Evolutionary conservation across 2,113 vertebrate species (phyloP).

Genomic region (Tragelaphus imberbis): DNA sequence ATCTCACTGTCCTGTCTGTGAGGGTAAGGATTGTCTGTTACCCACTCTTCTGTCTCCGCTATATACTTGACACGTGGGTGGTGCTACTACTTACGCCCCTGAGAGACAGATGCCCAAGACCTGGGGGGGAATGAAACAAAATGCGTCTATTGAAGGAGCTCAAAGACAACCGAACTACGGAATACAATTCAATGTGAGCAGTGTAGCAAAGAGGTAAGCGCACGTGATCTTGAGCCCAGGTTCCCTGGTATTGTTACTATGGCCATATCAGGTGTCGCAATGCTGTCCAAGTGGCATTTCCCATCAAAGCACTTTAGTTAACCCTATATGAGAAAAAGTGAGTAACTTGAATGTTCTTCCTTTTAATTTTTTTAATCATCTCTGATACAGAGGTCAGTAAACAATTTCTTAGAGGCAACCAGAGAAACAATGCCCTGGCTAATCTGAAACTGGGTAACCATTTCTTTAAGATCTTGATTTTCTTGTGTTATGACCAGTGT

Average conservation of each 20-base stretch:
- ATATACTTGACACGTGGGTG: rapidly evolving
- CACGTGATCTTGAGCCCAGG: background rate
- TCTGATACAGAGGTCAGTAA: background rate
- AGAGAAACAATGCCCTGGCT: background rate
- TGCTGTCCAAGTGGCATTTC: background rate
- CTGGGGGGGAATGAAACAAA: background rate
- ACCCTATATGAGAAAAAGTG: background rate
- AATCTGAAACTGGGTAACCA: background rate
- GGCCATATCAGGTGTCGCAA: background rate
- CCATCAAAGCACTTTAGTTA: background rate
- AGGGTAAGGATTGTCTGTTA: background rate
- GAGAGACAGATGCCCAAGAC: background rate
- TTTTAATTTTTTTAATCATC: background rate
- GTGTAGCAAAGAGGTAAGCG: background rate
- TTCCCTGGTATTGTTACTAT: background rate
- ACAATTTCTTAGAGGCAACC: background rate
- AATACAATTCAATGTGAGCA: background rate
- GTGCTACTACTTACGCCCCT: background rate
- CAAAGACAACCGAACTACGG: background rate
- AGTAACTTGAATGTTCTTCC: background rate
- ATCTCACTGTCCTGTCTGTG: background rate
- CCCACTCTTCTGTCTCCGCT: background rate
- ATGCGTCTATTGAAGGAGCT: background rate
- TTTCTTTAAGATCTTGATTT: background rate
- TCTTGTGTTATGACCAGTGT: background rate